Evolutionary conservation across 2,113 vertebrate species (phyloP).

Genomic region (Pelmatolapia mariae): DNA sequence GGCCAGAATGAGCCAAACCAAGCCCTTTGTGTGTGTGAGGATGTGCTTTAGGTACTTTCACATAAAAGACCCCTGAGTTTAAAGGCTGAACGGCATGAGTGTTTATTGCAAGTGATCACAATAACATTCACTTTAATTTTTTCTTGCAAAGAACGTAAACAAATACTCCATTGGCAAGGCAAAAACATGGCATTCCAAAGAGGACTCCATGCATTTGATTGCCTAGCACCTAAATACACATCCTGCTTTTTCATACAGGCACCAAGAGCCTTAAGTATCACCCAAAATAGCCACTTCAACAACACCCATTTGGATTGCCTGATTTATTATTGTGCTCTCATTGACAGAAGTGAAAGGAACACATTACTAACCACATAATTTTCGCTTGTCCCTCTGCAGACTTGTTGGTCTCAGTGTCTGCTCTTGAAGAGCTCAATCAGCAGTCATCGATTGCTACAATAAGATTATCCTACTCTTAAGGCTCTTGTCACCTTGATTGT

Average conservation of each 20-base stretch:
- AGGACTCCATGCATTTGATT: not conserved
- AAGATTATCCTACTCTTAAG: slow-evolving; percentile 54
- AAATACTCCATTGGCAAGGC: not conserved
- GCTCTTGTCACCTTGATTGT: slow-evolving; percentile 53
- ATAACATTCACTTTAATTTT: not conserved
- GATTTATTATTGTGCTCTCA: not conserved
- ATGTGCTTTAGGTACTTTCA: not conserved
- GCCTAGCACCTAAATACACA: not conserved
- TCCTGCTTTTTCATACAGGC: not conserved
- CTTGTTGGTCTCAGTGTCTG: not conserved
- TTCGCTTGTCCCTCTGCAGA: not conserved
- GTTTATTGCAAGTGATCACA: not conserved
- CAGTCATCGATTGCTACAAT: slow-evolving; percentile 50
- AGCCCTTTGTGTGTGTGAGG: accelerated
- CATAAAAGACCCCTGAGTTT: not conserved
- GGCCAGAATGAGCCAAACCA: not conserved
- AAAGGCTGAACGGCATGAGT: not conserved
- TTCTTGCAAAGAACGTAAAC: not conserved
- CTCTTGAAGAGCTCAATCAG: slow-evolving; percentile 39
- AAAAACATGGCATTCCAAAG: not conserved
- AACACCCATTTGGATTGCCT: not conserved
- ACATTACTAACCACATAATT: not conserved
- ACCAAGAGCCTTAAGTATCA: not conserved
- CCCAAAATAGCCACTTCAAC: not conserved
- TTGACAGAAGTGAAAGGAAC: not conserved